Conservation (phyloP, 1,140 invertebrate genomes). For the Caenorhabditis elegans region WBcel235 BX284603.4:10972501-10973000, state of each 20-base stretch:
- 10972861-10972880: constrained; percentile 34
- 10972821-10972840: constrained; percentile 18
- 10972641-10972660: background rate
- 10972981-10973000: constrained; percentile 27
- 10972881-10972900: constrained; percentile 21
- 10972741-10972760: background rate
- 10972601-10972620: background rate
- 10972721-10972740: background rate
- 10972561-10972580: constrained; percentile 5
- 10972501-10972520: no score
- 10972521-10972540: background rate
- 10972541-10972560: constrained; percentile 8
- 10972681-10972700: background rate
- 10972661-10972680: background rate
- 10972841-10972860: constrained; percentile 36
- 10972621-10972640: background rate
- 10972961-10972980: constrained; percentile 35
- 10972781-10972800: background rate
- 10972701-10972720: constrained; percentile 15
- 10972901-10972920: background rate
- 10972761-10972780: background rate
- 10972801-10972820: constrained; percentile 34
- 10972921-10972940: constrained; percentile 32
- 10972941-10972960: constrained; percentile 30
- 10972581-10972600: background rate